A percentile compares a stretch with the other conserved stretches of the same genome.
These are phyloP conservation scores for Parauchenoglanis punctatus DNA, from an alignment of 2,797 vertebrate species.

Conservation along the genomic window DNA sequence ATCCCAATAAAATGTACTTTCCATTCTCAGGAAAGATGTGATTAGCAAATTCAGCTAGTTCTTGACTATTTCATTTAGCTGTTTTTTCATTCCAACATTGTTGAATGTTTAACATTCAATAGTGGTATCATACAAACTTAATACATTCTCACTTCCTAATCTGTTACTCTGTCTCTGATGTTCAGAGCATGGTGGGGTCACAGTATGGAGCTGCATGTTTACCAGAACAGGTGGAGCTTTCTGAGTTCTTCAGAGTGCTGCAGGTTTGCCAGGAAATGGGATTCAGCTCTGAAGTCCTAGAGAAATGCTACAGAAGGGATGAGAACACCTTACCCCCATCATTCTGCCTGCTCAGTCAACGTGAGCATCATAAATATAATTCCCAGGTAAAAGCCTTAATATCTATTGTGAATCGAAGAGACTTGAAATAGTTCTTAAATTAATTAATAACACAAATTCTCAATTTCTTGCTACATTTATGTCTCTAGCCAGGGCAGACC, in stretches of 20 bases:
- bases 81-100: neutral
- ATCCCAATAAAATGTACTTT: neutral
- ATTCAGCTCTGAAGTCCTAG: conserved; percentile 66
- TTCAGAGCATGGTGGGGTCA: conserved; percentile 77
- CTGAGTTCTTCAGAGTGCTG: conserved; percentile 76
- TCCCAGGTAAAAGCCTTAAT: conserved; percentile 30
- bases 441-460: neutral
- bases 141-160: neutral
- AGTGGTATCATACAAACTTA: neutral
- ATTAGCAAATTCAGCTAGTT: neutral
- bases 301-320: conserved; percentile 73
- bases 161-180: neutral
- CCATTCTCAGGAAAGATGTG: neutral
- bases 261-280: conserved; percentile 68
- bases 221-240: conserved; percentile 73
- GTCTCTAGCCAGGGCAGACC: conserved; percentile 1
- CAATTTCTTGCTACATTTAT: neutral
- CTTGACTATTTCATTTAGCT: neutral
- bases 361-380: neutral
- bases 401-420: neutral
- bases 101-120: neutral
- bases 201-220: conserved; percentile 71
- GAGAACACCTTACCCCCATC: conserved; percentile 77
- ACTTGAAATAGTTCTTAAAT: neutral
- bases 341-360: conserved; percentile 58